Evolutionary conservation across 2,113 vertebrate species (phyloP), one percentile per base, ranked within the genome.

Genomic region (Eulemur macaco): DNA sequence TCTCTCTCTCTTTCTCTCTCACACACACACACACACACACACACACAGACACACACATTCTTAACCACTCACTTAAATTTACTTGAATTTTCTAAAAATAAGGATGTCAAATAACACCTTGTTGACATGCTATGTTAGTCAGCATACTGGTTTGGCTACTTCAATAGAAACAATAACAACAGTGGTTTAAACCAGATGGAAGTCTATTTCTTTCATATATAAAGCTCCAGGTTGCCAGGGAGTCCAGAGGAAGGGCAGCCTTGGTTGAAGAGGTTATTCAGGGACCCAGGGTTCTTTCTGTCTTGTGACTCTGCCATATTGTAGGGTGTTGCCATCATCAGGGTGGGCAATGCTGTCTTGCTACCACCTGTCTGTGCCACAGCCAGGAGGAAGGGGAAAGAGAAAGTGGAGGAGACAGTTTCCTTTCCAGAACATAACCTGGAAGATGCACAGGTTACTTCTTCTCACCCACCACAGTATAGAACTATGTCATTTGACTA

Each of bases 51-150:
- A 58, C 8, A 47, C 17, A 39, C 18, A 23, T 3, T 23, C 29
- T 37, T 7, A 74, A 9, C 15, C 37, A 78, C 31, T 66, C 15
- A 54, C 74, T 82, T 83, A 64, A 69, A 76, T 85, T 96, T 47
- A 69, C 34, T 80, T 89, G 39, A 50, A 56, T 80, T 90, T 95
- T 97, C 45, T 88, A 94, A 97, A 96, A 92, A 77, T 80, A 92
- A 95, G 29, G 50, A 87, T 45, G 20, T 5, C 37, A 25, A 6
- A 34, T 37, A 93, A 47, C 3, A 37, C 14, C 23, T 96, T 86
- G 84, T 78, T 89, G 63, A 83, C 29, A 85, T 68, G 25, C 13
- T 91, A 0, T 83, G 21, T 86, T 92, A 86, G 45, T 80, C 54
- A 74, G 56, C 47, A 81, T 95, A 15, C 12, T 89, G 23, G 42